These are phyloP conservation scores for Metopolophium dirhodum DNA, from an alignment of 1,140 invertebrate genomes.

Conservation along the genomic window DNA sequence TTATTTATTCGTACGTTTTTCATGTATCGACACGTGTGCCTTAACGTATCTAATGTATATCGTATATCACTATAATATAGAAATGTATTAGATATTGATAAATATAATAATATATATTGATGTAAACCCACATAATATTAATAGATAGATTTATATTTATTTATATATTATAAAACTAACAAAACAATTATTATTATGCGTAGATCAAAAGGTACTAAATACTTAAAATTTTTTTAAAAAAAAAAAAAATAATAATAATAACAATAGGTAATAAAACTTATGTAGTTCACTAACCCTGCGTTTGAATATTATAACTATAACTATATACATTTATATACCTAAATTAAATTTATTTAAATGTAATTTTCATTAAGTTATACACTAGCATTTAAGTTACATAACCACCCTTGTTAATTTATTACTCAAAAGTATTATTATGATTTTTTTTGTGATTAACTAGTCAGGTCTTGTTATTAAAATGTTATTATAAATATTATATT, in stretches of 20 bases:
- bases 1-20: slow-evolving; percentile 19
- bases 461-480: slow-evolving; percentile 49
- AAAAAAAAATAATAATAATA: slow-evolving; percentile 10
- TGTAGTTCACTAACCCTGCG: slow-evolving; percentile 22
- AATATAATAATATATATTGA: slow-evolving; percentile 8
- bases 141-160: not conserved
- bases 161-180: not conserved
- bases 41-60: not conserved
- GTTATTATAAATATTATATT: not conserved
- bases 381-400: not conserved
- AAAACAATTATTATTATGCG: not conserved
- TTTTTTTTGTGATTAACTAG: slow-evolving; percentile 38
- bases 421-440: slow-evolving; percentile 33
- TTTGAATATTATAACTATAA: slow-evolving; percentile 28
- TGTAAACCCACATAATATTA: not conserved
- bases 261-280: not conserved
- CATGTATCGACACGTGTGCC: slow-evolving; percentile 17
- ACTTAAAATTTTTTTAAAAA: not conserved
- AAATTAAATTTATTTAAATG: not conserved
- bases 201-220: slow-evolving; percentile 14
- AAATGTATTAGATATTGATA: slow-evolving; percentile 33
- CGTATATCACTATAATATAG: not conserved
- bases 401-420: slow-evolving; percentile 31
- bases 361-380: not conserved
- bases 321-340: not conserved